These are phyloP conservation scores for Centropus bengalensis DNA, from an alignment of 2,113 vertebrate species.

Conservation along the genomic window DNA sequence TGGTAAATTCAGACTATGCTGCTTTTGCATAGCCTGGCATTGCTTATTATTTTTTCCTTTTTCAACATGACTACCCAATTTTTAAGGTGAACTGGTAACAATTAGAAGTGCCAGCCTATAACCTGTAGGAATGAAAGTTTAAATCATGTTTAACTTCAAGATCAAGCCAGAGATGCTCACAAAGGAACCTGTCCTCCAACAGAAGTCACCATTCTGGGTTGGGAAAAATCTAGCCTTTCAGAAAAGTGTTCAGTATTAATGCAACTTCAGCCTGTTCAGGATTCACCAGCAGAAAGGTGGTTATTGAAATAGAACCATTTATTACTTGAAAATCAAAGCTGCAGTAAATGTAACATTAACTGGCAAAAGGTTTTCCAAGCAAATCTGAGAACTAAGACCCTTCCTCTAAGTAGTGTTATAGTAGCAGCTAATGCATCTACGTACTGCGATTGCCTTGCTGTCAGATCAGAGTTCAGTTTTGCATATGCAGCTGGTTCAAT, in stretches of 20 bases:
- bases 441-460: not conserved
- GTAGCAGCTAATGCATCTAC: not conserved
- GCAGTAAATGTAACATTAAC: not conserved
- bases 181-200: not conserved
- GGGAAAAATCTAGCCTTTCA: not conserved
- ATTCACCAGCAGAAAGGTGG: not conserved
- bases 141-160: not conserved
- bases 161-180: not conserved
- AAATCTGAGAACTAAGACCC: not conserved
- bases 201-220: not conserved
- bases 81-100: not conserved
- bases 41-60: not conserved
- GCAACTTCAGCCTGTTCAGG: not conserved
- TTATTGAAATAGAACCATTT: not conserved
- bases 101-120: not conserved
- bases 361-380: not conserved
- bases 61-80: not conserved
- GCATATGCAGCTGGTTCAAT: not conserved
- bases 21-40: not conserved
- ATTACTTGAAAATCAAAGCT: not conserved
- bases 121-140: not conserved
- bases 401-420: not conserved
- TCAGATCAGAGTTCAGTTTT: not conserved
- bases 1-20: not conserved
- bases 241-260: not conserved